Evolutionary conservation across 2,113 vertebrate genomes (phyloP), one percentile per base, ranked within the genome.

Genomic region (Crocuta crocuta): DNA sequence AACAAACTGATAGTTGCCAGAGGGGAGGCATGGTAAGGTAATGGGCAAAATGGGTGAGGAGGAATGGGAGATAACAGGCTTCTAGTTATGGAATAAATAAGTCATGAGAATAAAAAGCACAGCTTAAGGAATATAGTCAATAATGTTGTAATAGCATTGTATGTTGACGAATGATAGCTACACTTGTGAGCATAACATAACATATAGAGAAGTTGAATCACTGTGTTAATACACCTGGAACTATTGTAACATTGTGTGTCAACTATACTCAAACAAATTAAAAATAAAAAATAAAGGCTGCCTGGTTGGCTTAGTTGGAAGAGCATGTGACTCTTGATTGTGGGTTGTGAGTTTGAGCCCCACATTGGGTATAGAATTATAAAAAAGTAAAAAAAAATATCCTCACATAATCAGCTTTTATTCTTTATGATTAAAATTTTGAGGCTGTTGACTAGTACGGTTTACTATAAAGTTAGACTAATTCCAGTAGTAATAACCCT

Each of bases 351-450:
- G 43, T 76, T 76, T 45, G 28, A 48, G 43, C 45, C 74, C 74
- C 43, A 76, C 43, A 76, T 26, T 76, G 13, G 24, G 43, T 48
- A 7, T 16, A 76, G 13, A 76, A 76, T 8, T 31, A 48, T 13
- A 43, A 31, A 76, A 76, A 48, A 48, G 39, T 39, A 39, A 65
- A 65, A 65, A 61, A 89, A 61, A 89, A 92, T 94, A 82, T 96
- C 13, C 53, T 93, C 31, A 50, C 76, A n/a, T 66, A 70, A 43
- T 88, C 35, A n/a, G 26, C 17, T 95, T 87, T 84, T 82, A 28
- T 71, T 19, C 12, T 91, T 95, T 87, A 65, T 81, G 23, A 63
- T 43, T 95, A 58, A 93, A 87, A 88, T 89, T 68, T 95, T 88
- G 12, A 90, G 33, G 12, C 45, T 85, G 76, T 84, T 93, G 48